Conservation (phyloP, 23 tunicate genomes). For the Trididemnum clinides region DNA sequence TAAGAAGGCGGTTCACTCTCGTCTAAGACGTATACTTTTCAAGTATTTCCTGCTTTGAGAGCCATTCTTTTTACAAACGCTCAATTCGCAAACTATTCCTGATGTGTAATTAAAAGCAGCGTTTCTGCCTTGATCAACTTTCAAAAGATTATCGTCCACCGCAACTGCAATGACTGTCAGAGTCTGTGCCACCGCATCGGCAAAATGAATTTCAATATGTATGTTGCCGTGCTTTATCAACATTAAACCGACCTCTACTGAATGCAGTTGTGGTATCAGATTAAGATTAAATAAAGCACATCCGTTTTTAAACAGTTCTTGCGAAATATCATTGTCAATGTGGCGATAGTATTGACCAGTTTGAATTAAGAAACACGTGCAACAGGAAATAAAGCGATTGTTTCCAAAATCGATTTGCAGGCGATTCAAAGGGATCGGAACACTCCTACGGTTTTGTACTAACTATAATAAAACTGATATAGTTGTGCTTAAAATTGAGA, state of each 20-base stretch:
- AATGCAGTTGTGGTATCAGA: too few species aligned
- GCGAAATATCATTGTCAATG: background rate
- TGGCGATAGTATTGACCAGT: background rate
- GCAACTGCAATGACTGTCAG: background rate
- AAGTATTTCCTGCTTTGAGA: too few species aligned
- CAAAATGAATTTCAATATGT: background rate
- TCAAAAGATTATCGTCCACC: background rate
- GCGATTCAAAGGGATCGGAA: too few species aligned
- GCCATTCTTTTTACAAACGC: too few species aligned
- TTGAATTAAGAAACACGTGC: slow-evolving; percentile 4
- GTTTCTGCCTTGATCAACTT: too few species aligned
- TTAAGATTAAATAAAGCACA: too few species aligned
- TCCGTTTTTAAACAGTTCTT: background rate
- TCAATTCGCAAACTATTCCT: too few species aligned
- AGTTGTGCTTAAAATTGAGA: slow-evolving; percentile 18
- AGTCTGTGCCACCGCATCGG: background rate
- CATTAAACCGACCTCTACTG: background rate
- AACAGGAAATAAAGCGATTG: slow-evolving; percentile 3
- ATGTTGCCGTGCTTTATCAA: background rate
- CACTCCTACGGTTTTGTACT: too few species aligned
- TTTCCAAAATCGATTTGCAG: too few species aligned
- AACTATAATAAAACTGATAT: slow-evolving; percentile 3
- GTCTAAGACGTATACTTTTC: too few species aligned
- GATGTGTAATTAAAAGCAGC: too few species aligned
- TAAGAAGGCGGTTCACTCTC: too few species aligned